Evolutionary conservation across 2,113 vertebrate genomes (phyloP), one percentile per base, ranked within the genome.

Genomic region (Dromaius novaehollandiae): DNA sequence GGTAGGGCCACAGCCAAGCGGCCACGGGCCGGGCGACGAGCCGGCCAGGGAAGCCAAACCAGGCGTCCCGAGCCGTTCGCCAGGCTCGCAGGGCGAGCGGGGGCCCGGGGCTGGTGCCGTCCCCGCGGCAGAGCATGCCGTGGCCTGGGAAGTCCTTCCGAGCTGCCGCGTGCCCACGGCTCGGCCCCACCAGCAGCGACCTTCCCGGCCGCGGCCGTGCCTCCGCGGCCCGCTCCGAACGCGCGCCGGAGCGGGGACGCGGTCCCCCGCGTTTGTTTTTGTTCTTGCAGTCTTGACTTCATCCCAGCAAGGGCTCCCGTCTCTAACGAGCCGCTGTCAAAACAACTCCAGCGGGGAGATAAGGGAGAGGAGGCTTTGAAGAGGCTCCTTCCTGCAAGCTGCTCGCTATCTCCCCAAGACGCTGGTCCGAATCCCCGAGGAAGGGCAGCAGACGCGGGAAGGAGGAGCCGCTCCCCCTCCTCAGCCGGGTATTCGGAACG

Each of bases 291-390:
- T 96, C 93, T 94, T 95, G 95, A 97, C 96, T 96, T 79, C 90
- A 91, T 88, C 95, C 94, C 95, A 96, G 92, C 94, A 79, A 92
- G 96, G 96, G 95, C 95, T 96, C 92, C 97, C 89, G 96, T 96
- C 97, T 98, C 97, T 97, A 97, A 98, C 97, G 97, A 96, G 91
- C 94, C 22, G 88, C 97, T 98, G 98, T 98, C 98, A 97, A 97
- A 96, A 97, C 96, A 98, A 97, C 98, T 97, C 91, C 86, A 78
- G 96, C 11, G n/a, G 95, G 94, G 93, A 97, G 98, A 99, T 98
- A 98, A 98, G 97, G 88, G 97, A 88, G 96, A 95, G 93, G 85
- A 95, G 95, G 63, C 96, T 95, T 97, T 95, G 95, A 94, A 97
- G 97, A 96, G 94, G 90, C 92, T 95, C 92, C 93, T 97, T 97